These are phyloP conservation scores for Dryas iulia DNA, from an alignment of 1,140 invertebrate genomes.

Conservation along the genomic window DNA sequence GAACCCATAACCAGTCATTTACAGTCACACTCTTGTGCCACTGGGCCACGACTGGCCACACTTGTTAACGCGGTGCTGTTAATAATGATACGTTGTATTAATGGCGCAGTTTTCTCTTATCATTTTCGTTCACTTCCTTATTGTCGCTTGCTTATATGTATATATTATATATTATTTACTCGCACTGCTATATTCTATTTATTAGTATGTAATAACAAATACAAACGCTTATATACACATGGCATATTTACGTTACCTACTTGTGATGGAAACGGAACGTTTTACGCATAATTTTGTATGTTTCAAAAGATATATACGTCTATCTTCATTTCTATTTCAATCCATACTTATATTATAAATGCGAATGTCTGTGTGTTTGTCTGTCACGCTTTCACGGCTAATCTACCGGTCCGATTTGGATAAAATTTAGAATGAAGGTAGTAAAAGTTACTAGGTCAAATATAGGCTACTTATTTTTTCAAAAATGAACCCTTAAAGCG, in stretches of 20 bases:
- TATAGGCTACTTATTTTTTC: no score
- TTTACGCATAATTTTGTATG: slow-evolving; percentile 6
- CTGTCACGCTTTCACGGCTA: not conserved
- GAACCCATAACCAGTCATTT: no score
- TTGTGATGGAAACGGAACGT: not conserved
- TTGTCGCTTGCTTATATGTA: slow-evolving; percentile 6
- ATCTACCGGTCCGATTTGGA: no score
- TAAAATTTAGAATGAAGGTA: no score
- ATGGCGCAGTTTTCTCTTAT: slow-evolving; percentile 31
- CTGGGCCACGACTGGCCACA: no score
- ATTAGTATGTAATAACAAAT: not conserved
- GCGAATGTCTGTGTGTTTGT: not conserved
- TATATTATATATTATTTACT: not conserved
- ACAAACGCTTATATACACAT: slow-evolving; percentile 4
- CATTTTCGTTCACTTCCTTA: slow-evolving; percentile 21
- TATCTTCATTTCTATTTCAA: not conserved
- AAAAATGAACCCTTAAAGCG: no score
- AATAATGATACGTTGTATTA: slow-evolving; percentile 11
- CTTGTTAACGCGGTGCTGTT: no score
- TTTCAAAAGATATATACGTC: not conserved
- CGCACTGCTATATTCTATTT: slow-evolving; percentile 11
- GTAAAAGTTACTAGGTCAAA: no score
- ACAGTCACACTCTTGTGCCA: no score
- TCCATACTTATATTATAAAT: not conserved
- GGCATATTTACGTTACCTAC: slow-evolving; percentile 2